Percentiles rank a stretch among this genome's conserved stretches.
Evolutionary conservation across 2,888 invertebrate species (phyloP).

Genomic region (Isotomurus palustris): DNA sequence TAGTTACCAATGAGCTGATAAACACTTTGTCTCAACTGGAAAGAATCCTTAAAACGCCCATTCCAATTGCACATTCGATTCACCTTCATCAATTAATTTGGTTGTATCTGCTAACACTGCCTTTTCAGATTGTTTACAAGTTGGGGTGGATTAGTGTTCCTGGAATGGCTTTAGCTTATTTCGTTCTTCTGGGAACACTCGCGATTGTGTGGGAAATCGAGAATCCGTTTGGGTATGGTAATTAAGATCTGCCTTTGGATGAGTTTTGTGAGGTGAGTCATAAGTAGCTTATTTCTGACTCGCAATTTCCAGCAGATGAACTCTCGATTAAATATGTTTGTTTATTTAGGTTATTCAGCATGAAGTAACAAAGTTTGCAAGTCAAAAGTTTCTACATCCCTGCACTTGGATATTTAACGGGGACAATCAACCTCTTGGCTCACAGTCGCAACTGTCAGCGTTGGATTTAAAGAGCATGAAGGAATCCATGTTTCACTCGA

Average conservation of each 20-base stretch:
- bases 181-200: conserved; percentile 29
- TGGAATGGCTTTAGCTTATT: conserved; percentile 19
- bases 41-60: conserved; percentile 32
- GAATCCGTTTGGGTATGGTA: conserved; percentile 34
- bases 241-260: conserved; percentile 20
- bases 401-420: conserved; percentile 11
- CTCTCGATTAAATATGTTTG: neutral
- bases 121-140: conserved; percentile 22
- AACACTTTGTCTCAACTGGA: conserved; percentile 32
- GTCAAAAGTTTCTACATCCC: neutral
- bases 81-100: conserved; percentile 33
- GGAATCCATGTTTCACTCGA: too few relatives aligned
- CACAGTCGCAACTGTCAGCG: too few relatives aligned
- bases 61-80: conserved; percentile 33
- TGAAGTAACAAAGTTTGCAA: conserved; percentile 4
- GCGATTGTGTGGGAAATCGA: conserved; percentile 35
- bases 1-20: conserved; percentile 14
- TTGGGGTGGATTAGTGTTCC: conserved; percentile 30
- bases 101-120: conserved; percentile 28
- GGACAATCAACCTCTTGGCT: too few relatives aligned
- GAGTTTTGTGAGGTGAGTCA: neutral
- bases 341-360: neutral
- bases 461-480: too few relatives aligned
- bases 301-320: neutral
- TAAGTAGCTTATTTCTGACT: neutral